phyloP scores from a whole-genome alignment of 1,140 invertebrate genomes.

The Chionoecetes opilio region DNA sequence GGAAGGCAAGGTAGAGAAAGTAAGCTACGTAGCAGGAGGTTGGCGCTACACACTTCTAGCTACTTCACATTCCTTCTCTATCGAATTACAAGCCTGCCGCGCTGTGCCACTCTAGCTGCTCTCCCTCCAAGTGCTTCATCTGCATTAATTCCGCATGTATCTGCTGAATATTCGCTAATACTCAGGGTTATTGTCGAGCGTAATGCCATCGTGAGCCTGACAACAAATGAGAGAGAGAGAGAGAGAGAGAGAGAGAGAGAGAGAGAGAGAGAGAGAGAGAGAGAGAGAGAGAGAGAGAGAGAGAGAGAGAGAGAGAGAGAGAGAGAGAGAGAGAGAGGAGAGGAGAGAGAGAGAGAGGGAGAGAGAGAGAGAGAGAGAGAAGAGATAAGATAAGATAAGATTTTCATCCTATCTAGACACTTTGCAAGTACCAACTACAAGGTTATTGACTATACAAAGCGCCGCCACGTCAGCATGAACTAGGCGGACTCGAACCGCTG shows the following conservation, averaged over 20 bases:
- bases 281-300: not conserved
- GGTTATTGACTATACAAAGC: too few relatives aligned
- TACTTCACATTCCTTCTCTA: not conserved
- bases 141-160: not conserved
- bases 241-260: too few relatives aligned
- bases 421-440: too few relatives aligned
- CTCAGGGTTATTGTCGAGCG: not conserved
- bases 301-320: conserved; percentile 27
- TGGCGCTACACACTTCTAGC: too few relatives aligned
- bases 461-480: too few relatives aligned
- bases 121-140: not conserved
- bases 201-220: not conserved
- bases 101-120: not conserved
- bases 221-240: not conserved
- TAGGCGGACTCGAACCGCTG: too few relatives aligned
- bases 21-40: too few relatives aligned
- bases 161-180: conserved; percentile 5
- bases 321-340: conserved; percentile 16
- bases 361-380: conserved; percentile 4
- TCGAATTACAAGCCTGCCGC: not conserved
- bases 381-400: not conserved
- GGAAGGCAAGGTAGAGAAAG: too few relatives aligned
- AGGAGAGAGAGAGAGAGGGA: conserved; percentile 16
- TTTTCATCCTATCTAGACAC: too few relatives aligned
- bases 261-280: too few relatives aligned